Base-by-base conservation (phyloP, 1,140 invertebrate species). In the Gryllus bimaculatus region DNA sequence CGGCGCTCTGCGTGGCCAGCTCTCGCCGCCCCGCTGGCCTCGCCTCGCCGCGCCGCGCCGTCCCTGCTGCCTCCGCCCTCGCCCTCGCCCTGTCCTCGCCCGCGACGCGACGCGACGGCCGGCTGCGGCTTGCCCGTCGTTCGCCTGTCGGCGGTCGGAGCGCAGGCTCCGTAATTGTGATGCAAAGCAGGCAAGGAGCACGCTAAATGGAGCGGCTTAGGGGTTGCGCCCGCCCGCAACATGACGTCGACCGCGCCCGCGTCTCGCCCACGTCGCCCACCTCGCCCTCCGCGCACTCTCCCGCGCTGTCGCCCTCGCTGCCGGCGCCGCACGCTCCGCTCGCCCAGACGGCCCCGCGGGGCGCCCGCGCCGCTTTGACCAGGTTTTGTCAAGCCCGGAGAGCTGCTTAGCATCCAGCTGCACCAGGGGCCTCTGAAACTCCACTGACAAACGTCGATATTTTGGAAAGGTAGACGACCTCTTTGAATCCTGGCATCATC, bases 181-280 rank as follows among this genome's bases (percentile, higher is more conserved):
- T 66, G 54, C 54, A 66, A 66, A 66, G 54, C 7, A 66, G 54
- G 54, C 54, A 66, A 18, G 54, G 10, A 13, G 54, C 54, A 13
- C 54, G 54, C 54, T 66, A 66, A 66, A 66, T 66, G 54, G 54
- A 66, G 54, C 54, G 54, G 54, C 54, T 66, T 66, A 66, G 54
- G 54, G 54, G 54, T 13, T 18, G 10, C 54, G 18, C 18, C 10
- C 54, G 10, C 10, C 54, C 54, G 18, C 54, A 66, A 66, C 54
- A 66, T 66, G 54, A 66, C 54, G 54, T 2, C 54, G 10, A 39
- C 26, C 26, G 26, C 26, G 26, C 18, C 10, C 54, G n/a, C 54
- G 54, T 7, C 54, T 66, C 7, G 10, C 54, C 54, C 54, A 3
- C 18, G n/a, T 66, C 54, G 18, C 54, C 54, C 18, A n/a, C n/a